phyloP scores from a whole-genome alignment of 2,797 vertebrate species.

The Rhabdomys pumilio region DNA sequence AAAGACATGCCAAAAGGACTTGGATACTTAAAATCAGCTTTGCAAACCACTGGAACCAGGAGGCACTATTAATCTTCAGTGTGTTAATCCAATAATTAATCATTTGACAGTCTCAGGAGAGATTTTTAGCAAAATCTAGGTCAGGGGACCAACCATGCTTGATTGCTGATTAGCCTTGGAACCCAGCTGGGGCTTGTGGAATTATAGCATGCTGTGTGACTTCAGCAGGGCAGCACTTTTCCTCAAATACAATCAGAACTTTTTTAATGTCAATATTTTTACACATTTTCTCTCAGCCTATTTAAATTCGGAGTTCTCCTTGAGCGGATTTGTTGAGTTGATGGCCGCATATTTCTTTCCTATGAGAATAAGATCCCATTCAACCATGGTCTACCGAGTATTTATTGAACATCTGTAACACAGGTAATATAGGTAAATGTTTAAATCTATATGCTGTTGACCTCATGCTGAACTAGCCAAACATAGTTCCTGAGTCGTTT shows the following conservation, averaged over 20 bases:
- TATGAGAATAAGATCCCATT: constrained; percentile 41
- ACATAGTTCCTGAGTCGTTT: background rate
- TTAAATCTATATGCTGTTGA: constrained; percentile 50
- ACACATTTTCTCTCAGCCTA: constrained; percentile 21
- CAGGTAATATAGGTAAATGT: background rate
- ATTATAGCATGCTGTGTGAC: constrained; percentile 53
- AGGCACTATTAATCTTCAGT: constrained; percentile 65
- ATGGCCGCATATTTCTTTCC: constrained; percentile 28
- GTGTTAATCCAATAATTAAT: constrained; percentile 75
- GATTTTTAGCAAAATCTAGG: constrained; percentile 78
- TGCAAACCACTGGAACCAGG: constrained; percentile 38
- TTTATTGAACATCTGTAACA: background rate
- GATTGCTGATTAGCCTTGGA: constrained; percentile 68
- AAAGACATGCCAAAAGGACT: constrained; percentile 22
- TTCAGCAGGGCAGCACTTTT: background rate
- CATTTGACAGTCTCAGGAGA: constrained; percentile 66
- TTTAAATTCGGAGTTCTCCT: constrained; percentile 38
- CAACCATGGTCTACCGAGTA: background rate
- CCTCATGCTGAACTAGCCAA: constrained; percentile 55
- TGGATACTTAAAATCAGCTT: constrained; percentile 56
- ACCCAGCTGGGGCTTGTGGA: background rate
- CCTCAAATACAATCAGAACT: constrained; percentile 16
- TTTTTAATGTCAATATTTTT: background rate
- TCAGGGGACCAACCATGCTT: constrained; percentile 41
- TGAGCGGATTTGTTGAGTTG: background rate